A percentile compares a stretch with the other conserved stretches of the same genome.
phyloP scores from a whole-genome alignment of 2,888 invertebrate genomes.

The Watsonalla cultraria region DNA sequence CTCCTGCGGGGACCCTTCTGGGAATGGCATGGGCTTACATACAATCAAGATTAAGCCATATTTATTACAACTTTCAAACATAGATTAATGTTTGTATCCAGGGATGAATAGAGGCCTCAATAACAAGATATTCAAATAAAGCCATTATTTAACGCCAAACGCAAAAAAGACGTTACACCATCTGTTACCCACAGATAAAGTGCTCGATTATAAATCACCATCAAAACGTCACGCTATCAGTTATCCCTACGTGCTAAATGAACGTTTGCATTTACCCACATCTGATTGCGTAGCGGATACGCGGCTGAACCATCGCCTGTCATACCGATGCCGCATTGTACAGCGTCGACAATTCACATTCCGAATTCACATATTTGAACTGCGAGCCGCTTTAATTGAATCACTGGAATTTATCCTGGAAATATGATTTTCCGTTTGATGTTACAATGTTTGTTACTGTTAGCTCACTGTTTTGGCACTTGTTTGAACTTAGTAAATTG shows the following conservation, averaged over 20 bases:
- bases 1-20: too few relatives aligned
- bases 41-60: too few relatives aligned
- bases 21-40: too few relatives aligned
- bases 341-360: not conserved
- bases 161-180: not conserved
- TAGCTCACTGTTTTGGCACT: not conserved
- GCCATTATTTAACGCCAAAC: not conserved
- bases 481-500: conserved; percentile 3
- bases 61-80: not conserved
- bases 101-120: not conserved
- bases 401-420: conserved; percentile 3
- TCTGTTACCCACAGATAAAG: not conserved
- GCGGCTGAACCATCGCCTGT: conserved; percentile 1
- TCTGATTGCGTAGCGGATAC: conserved; percentile 33
- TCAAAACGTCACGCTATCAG: conserved; percentile 1
- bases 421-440: not conserved
- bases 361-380: conserved; percentile 2
- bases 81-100: not conserved
- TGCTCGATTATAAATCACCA: conserved; percentile 3
- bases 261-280: conserved; percentile 24
- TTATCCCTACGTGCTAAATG: conserved; percentile 16
- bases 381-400: conserved; percentile 4
- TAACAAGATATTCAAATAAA: not conserved
- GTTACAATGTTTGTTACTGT: not conserved
- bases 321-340: not conserved